Percentiles rank a stretch among this genome's conserved stretches.
Evolutionary conservation across 2,113 vertebrate species (phyloP).

Genomic region (Bucco capensis): DNA sequence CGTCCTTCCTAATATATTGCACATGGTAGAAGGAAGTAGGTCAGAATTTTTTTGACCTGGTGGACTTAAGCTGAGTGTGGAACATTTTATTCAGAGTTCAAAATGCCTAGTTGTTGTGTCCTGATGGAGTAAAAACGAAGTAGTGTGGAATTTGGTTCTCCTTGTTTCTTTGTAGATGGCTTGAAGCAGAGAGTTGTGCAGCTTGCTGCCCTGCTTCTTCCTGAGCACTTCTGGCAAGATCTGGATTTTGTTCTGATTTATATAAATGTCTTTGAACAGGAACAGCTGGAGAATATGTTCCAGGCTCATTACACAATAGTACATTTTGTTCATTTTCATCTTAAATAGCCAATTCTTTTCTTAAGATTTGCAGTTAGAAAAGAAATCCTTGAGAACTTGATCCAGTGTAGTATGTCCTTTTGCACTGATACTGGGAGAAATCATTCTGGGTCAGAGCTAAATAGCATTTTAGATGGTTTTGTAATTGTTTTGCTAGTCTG

Average conservation of each 20-base stretch:
- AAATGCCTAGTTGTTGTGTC: not conserved
- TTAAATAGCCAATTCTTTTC: constrained; percentile 28
- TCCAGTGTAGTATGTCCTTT: not conserved
- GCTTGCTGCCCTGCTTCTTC: not conserved
- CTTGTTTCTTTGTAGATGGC: not conserved
- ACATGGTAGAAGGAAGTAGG: not conserved
- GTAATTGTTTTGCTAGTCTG: not conserved
- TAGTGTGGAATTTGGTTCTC: not conserved
- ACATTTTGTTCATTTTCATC: constrained; percentile 53
- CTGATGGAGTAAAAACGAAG: not conserved
- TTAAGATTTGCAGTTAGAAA: not conserved
- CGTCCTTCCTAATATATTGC: not conserved
- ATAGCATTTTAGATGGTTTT: not conserved
- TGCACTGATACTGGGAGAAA: not conserved
- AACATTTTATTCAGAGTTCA: not conserved
- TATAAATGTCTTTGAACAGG: constrained; percentile 44
- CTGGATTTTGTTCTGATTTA: constrained; percentile 31
- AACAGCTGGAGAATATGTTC: constrained; percentile 49
- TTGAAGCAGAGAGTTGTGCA: not conserved
- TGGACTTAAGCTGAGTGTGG: not conserved
- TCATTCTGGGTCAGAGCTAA: not conserved
- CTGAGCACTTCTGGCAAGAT: constrained; percentile 39
- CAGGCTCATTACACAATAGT: constrained; percentile 40
- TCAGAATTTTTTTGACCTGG: not conserved
- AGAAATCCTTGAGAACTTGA: not conserved